phyloP scores from a whole-genome alignment of 2,888 invertebrate genomes.

The Terebella lapidaria region DNA sequence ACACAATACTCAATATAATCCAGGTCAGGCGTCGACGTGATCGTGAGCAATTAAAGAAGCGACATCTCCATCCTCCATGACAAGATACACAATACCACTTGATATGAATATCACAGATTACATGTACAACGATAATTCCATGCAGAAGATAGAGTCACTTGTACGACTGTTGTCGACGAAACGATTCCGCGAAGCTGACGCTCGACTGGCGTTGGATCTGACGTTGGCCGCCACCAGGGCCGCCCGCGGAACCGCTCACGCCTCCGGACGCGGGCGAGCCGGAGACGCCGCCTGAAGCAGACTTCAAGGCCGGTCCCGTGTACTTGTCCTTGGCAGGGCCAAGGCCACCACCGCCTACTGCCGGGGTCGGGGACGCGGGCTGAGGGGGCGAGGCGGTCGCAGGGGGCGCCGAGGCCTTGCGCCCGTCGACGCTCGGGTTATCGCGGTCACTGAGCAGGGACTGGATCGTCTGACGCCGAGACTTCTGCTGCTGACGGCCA shows the following conservation, averaged over 20 bases:
- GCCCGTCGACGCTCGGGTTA: constrained; percentile 2
- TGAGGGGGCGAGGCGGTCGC: background rate
- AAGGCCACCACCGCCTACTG: background rate
- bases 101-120: too few species aligned
- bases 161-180: too few species aligned
- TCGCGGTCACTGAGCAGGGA: constrained; percentile 2
- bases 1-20: too few species aligned
- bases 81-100: too few species aligned
- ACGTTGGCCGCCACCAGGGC: background rate
- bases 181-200: background rate
- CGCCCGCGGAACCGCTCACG: too few species aligned
- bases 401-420: background rate
- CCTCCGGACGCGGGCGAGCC: too few species aligned
- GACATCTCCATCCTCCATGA: too few species aligned
- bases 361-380: background rate
- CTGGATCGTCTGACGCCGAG: background rate
- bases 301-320: constrained; percentile 2
- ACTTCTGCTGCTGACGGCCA: background rate
- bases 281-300: background rate
- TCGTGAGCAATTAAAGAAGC: too few species aligned
- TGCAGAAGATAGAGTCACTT: too few species aligned
- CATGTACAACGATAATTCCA: too few species aligned
- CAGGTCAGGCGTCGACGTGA: too few species aligned
- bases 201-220: background rate
- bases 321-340: background rate